Percentiles rank a stretch among this genome's conserved stretches.
phyloP scores from a whole-genome alignment of 2,797 vertebrate genomes.

The Pachyuromys duprasi region DNA sequence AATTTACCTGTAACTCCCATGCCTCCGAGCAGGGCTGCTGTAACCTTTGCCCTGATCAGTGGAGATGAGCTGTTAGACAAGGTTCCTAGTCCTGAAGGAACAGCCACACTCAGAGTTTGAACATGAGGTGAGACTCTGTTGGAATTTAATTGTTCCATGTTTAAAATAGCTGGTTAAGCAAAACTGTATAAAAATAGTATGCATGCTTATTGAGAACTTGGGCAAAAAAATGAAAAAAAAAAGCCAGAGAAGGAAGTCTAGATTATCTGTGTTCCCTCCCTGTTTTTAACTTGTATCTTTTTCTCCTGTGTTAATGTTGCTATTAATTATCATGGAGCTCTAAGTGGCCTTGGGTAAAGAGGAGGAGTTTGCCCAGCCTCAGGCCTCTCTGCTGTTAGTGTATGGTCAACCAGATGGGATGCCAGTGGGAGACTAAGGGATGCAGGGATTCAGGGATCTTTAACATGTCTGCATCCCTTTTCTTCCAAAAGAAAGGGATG shows the following conservation, averaged over 20 bases:
- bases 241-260: not conserved
- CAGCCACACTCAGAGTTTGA: slow-evolving; percentile 3
- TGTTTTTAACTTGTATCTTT: not conserved
- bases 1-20: slow-evolving; percentile 21
- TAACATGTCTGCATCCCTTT: not conserved
- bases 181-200: not conserved
- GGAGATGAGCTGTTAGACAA: slow-evolving; percentile 2
- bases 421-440: not conserved
- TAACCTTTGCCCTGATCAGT: not conserved
- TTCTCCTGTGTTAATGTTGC: not conserved
- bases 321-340: not conserved
- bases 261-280: not conserved
- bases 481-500: not conserved
- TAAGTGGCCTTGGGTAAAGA: slow-evolving; percentile 10
- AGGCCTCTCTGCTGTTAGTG: not conserved
- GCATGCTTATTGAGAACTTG: not conserved
- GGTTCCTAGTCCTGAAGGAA: not conserved
- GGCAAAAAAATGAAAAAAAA: not conserved
- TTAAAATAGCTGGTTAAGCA: not conserved
- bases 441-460: not conserved
- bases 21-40: not conserved
- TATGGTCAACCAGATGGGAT: not conserved
- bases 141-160: slow-evolving; percentile 17
- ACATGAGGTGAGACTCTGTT: not conserved
- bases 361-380: not conserved